Evolutionary conservation across 1,140 invertebrate species (phyloP), one percentile per base, ranked within the genome.

Genomic region (Drosophila suzukii): DNA sequence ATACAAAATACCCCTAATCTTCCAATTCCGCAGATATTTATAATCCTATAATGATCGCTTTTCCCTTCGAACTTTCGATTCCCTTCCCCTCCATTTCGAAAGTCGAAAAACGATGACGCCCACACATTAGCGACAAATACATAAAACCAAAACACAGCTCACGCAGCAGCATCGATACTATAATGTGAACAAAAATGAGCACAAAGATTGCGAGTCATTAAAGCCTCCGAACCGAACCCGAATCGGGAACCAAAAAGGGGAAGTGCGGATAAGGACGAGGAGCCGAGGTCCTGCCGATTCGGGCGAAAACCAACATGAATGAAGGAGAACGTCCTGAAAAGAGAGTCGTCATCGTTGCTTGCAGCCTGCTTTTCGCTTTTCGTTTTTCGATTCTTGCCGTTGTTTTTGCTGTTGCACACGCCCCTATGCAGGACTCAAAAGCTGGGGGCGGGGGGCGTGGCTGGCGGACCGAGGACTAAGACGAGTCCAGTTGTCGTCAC

Each of bases 261-360:
- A 46, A 17, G 63, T 27, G 36, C 5, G 13, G 10, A n/a, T 13
- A 13, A 24, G 44, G 44, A 11, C 5, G 44, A 13, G 17, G 27
- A 49, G 10, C 15, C 10, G 13, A 46, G 11, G 13, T 36, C 8
- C n/a, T 30, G 13, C 10, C 24, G 38, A 60, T 13, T 60, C 58
- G 47, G 15, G 50, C 39, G 34, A 27, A 34, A 75, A 43, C 63
- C 67, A 74, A 76, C 84, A 89, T 89, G 84, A 89, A 89, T 89
- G 85, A 83, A 89, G 84, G 80, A 89, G 84, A 89, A 89, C 34
- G 65, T 85, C 70, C 75, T 79, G 71, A 76, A 20, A 56, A 56
- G 46, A 84, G 63, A 68, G 58, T 34, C 74, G 77, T 82, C 62
- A 78, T 74, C 77, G 81, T 58, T 72, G 44, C 51, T 71, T 72